phyloP scores from a whole-genome alignment of 2,888 invertebrate genomes.

The Microctonus brassicae region DNA sequence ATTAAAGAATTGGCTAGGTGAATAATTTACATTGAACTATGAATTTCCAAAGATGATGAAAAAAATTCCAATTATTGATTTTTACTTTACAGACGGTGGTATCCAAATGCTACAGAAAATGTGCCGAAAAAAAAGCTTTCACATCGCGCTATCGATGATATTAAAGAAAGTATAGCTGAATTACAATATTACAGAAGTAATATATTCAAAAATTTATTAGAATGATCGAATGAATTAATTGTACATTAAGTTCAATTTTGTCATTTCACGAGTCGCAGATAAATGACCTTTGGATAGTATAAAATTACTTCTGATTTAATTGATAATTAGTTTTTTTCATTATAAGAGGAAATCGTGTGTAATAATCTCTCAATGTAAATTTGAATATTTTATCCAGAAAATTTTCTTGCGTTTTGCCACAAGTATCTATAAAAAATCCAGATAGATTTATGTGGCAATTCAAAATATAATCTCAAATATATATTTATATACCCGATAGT shows the following conservation, averaged over 20 bases:
- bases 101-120: conserved; percentile 73
- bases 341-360: too few relatives aligned
- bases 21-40: neutral
- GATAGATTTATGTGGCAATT: neutral
- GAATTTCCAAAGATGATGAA: neutral
- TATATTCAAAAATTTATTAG: conserved; percentile 44
- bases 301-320: too few relatives aligned
- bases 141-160: conserved; percentile 87
- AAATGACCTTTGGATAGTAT: too few relatives aligned
- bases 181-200: conserved; percentile 80
- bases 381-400: neutral
- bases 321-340: too few relatives aligned
- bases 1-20: conserved; percentile 83
- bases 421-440: neutral
- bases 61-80: neutral
- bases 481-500: neutral
- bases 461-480: neutral
- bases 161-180: conserved; percentile 88
- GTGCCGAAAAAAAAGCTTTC: conserved; percentile 76
- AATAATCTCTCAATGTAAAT: too few relatives aligned
- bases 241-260: neutral
- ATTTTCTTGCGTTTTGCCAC: neutral
- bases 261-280: too few relatives aligned
- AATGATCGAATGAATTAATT: neutral
- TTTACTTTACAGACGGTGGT: conserved; percentile 78